Conservation (phyloP, 2,113 vertebrate genomes). For the Malurus elegans region DNA sequence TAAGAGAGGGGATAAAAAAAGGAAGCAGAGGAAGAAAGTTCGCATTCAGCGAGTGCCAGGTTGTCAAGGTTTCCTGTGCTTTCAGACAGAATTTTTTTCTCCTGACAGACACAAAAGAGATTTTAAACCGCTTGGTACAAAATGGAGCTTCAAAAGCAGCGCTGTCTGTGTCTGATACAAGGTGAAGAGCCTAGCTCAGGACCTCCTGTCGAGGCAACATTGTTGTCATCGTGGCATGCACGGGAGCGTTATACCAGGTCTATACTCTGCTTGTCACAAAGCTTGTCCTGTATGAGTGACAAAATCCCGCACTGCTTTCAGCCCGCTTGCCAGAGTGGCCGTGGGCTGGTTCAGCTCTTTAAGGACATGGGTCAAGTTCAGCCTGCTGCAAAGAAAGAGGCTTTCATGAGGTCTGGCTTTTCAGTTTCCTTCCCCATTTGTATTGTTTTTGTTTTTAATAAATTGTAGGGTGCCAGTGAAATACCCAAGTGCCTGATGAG, state of each 20-base stretch:
- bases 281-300: not conserved
- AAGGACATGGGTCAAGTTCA: not conserved
- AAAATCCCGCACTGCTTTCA: not conserved
- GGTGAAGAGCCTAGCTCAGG: not conserved
- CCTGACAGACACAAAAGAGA: not conserved
- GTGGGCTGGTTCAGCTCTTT: not conserved
- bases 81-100: not conserved
- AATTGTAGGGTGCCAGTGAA: not conserved
- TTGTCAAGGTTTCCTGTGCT: slow-evolving; percentile 63
- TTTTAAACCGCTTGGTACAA: not conserved
- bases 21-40: slow-evolving; percentile 27
- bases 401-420: fast-evolving
- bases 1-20: not conserved
- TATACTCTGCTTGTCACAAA: not conserved
- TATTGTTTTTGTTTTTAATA: not conserved
- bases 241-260: not conserved
- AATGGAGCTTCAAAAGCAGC: not conserved
- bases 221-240: fast-evolving
- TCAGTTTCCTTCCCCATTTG: not conserved
- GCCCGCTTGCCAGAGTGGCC: not conserved
- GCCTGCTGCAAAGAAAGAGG: not conserved
- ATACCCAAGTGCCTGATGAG: not conserved
- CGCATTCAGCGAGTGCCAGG: not conserved
- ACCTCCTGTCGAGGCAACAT: not conserved
- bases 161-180: not conserved